These are phyloP conservation scores for Parelbella ahira DNA, from an alignment of 2,888 invertebrate genomes.

Conservation along the genomic window DNA sequence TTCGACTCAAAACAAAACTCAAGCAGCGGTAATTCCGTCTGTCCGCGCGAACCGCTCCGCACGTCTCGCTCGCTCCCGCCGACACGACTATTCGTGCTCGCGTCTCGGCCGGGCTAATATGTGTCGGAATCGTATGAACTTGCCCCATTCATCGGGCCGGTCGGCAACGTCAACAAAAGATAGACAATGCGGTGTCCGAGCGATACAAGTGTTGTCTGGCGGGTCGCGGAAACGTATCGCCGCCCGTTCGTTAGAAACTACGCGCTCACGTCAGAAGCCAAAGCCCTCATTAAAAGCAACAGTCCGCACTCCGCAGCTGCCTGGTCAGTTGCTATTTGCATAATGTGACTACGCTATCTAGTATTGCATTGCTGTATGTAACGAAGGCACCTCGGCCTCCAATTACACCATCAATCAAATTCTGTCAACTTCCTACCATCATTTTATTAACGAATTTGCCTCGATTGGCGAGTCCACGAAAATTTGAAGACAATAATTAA, in stretches of 20 bases:
- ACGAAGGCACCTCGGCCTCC: conserved; percentile 19
- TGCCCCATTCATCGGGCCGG: conserved; percentile 65
- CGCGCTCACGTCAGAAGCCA: conserved; percentile 24
- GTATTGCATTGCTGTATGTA: conserved; percentile 24
- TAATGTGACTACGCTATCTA: conserved; percentile 18
- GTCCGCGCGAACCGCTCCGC: conserved; percentile 46
- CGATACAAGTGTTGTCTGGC: conserved; percentile 53
- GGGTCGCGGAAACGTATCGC: conserved; percentile 40
- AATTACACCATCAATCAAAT: conserved; percentile 28
- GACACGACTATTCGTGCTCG: conserved; percentile 35
- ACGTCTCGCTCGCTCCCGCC: conserved; percentile 37
- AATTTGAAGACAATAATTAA: too few relatives aligned
- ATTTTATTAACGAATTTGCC: neutral
- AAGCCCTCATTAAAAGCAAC: conserved; percentile 31
- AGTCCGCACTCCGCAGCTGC: conserved; percentile 11
- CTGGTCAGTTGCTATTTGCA: conserved; percentile 26
- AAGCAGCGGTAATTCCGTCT: conserved; percentile 66
- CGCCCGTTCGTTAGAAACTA: conserved; percentile 19
- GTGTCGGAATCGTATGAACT: conserved; percentile 60
- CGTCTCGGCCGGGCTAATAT: conserved; percentile 44
- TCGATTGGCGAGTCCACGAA: neutral
- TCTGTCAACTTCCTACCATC: conserved; percentile 1
- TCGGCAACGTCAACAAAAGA: conserved; percentile 40
- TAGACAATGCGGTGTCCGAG: conserved; percentile 59
- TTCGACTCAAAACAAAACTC: conserved; percentile 61